Evolutionary conservation across 2,888 invertebrate genomes (phyloP).

Genomic region (Chorisops tibialis): DNA sequence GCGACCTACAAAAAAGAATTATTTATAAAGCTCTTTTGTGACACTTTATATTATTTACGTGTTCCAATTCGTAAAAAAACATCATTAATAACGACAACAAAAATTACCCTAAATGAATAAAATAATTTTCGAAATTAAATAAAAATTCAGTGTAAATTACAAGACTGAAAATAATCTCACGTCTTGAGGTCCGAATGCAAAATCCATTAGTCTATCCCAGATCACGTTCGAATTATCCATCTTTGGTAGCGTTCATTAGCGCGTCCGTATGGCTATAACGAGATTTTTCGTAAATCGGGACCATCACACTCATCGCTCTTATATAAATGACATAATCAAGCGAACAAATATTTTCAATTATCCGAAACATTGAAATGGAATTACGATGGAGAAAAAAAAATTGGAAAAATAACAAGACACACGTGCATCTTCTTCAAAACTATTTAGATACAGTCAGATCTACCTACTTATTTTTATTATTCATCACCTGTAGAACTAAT

Average conservation of each 20-base stretch:
- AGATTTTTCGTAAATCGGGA: slow-evolving; percentile 11
- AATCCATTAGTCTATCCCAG: slow-evolving; percentile 23
- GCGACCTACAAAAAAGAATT: too few relatives aligned
- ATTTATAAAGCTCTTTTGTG: too few relatives aligned
- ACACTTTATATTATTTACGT: too few relatives aligned
- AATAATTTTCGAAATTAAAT: too few relatives aligned
- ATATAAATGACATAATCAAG: slow-evolving; percentile 11
- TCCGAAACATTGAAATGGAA: background rate
- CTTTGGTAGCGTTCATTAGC: slow-evolving; percentile 23
- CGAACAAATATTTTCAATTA: slow-evolving; percentile 24
- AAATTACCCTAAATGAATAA: too few relatives aligned
- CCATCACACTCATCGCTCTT: slow-evolving; percentile 1
- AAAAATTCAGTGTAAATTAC: background rate
- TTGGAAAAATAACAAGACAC: background rate
- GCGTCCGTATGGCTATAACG: background rate
- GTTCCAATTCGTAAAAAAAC: too few relatives aligned
- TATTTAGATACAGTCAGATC: too few relatives aligned
- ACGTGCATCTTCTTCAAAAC: background rate
- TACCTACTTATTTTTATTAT: too few relatives aligned
- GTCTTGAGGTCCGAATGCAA: slow-evolving; percentile 14
- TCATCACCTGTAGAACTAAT: too few relatives aligned
- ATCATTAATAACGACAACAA: too few relatives aligned
- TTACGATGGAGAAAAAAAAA: background rate
- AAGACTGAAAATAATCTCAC: slow-evolving; percentile 18
- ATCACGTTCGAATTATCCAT: slow-evolving; percentile 23